Evolutionary conservation across 1,140 invertebrate species (phyloP).

Genomic region (Apolygus lucorum): DNA sequence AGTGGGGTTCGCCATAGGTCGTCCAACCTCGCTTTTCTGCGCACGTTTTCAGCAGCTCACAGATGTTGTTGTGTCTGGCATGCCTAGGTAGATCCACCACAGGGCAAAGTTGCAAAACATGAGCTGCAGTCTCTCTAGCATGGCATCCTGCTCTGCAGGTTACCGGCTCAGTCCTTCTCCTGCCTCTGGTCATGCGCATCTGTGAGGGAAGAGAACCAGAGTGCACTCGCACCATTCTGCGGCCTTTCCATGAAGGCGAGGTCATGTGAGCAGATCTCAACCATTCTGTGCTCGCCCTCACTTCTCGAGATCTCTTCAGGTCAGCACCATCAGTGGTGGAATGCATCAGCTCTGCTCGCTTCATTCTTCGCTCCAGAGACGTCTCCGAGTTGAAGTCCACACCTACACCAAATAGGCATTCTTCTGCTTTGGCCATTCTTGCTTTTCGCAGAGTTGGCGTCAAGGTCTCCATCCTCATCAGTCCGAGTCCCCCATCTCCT

Average conservation of each 20-base stretch:
- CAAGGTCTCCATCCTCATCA: not conserved
- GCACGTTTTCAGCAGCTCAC: no score
- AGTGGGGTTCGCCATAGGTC: no score
- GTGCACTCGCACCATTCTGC: not conserved
- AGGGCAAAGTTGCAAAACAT: not conserved
- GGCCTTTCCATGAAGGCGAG: not conserved
- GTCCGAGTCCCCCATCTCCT: constrained; percentile 14
- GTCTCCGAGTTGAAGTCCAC: not conserved
- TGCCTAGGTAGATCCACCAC: no score
- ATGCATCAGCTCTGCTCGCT: not conserved
- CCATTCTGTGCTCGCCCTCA: not conserved
- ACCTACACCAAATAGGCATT: not conserved
- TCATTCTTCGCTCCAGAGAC: not conserved
- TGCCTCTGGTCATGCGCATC: not conserved
- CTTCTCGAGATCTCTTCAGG: not conserved
- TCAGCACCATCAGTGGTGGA: not conserved
- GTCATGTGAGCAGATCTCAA: not conserved
- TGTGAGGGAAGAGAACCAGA: not conserved
- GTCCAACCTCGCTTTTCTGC: no score
- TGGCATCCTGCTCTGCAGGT: not conserved
- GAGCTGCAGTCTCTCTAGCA: not conserved
- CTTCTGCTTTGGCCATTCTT: not conserved
- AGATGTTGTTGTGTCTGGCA: no score
- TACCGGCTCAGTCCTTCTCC: not conserved
- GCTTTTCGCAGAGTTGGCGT: not conserved